These are phyloP conservation scores for Mellivora capensis DNA, from an alignment of 2,113 vertebrate genomes.

Conservation along the genomic window DNA sequence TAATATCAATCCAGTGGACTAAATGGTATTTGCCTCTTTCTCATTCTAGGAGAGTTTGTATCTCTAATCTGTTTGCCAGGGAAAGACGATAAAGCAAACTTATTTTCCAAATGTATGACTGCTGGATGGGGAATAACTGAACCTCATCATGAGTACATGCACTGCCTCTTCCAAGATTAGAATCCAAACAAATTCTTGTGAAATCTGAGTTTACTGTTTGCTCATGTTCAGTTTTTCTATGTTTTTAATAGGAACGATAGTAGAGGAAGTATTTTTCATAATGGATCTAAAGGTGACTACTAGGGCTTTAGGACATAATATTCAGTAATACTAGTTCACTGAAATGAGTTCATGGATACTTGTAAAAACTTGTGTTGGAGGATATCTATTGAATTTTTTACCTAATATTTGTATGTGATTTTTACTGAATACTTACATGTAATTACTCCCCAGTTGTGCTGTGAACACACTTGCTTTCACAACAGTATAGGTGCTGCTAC, in stretches of 20 bases:
- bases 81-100: conserved; percentile 18
- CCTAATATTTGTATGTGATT: background rate
- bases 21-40: background rate
- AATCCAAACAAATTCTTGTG: background rate
- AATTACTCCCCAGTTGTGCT: background rate
- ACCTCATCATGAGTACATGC: background rate
- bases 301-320: background rate
- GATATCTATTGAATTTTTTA: background rate
- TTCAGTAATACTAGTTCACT: background rate
- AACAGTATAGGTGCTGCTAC: background rate
- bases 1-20: background rate
- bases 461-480: background rate
- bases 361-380: background rate
- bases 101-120: background rate
- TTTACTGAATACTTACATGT: background rate
- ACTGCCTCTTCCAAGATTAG: background rate
- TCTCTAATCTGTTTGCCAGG: background rate
- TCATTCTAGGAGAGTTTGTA: background rate
- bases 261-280: background rate
- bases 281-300: background rate
- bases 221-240: background rate
- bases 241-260: background rate
- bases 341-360: background rate
- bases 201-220: background rate
- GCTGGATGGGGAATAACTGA: background rate